phyloP scores from a whole-genome alignment of 2,888 invertebrate species.

The Melinaea marsaeus region DNA sequence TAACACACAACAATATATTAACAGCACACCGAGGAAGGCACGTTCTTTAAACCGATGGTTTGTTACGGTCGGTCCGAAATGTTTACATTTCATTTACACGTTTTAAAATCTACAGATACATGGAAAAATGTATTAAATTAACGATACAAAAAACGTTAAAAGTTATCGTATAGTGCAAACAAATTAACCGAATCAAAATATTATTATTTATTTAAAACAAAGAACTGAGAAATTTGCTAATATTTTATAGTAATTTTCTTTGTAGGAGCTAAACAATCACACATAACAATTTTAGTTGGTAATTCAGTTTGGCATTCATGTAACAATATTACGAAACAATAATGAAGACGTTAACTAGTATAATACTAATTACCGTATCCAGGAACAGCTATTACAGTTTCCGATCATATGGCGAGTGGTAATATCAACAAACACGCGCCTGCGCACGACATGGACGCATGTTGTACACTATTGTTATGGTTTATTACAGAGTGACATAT shows the following conservation, averaged over 20 bases:
- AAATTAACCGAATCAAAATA: too few species aligned
- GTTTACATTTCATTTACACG: conserved; percentile 1
- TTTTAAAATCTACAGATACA: neutral
- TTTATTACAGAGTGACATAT: neutral
- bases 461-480: conserved; percentile 21
- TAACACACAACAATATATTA: conserved; percentile 7
- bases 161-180: neutral
- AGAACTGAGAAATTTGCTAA: too few species aligned
- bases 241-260: too few species aligned
- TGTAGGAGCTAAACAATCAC: too few species aligned
- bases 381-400: conserved; percentile 22
- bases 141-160: neutral
- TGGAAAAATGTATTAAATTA: neutral
- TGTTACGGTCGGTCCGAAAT: neutral
- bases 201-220: too few species aligned
- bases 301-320: neutral
- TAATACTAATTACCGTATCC: conserved; percentile 21
- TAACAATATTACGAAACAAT: conserved; percentile 1
- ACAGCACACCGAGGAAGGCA: conserved; percentile 17
- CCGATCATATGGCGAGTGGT: conserved; percentile 12
- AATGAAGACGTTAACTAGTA: conserved; percentile 11
- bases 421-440: conserved; percentile 26
- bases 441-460: conserved; percentile 30
- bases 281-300: too few species aligned
- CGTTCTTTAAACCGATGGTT: neutral